These are phyloP conservation scores for Carcharodon carcharias DNA, from an alignment of 2,797 vertebrate genomes.

Conservation along the genomic window DNA sequence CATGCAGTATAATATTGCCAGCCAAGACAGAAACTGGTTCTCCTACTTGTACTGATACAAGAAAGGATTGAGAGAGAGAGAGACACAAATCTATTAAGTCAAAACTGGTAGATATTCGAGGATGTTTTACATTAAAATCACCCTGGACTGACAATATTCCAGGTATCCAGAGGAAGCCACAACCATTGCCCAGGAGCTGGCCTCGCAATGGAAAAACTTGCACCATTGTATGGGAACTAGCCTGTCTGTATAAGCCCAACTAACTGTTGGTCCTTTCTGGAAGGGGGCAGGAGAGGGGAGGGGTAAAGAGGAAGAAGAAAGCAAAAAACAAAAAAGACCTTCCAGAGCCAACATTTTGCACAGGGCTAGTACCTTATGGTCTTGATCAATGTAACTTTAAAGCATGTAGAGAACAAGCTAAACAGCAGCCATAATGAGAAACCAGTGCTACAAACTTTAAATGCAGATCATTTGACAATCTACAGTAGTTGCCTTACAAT, in stretches of 20 bases:
- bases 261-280: neutral
- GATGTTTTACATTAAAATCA: neutral
- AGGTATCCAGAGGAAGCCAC: neutral
- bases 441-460: neutral
- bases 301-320: neutral
- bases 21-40: neutral
- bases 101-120: neutral
- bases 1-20: neutral
- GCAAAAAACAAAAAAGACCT: neutral
- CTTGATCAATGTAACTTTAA: neutral
- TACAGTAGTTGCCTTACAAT: no score
- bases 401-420: neutral
- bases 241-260: neutral
- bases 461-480: neutral
- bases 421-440: neutral
- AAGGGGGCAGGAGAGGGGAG: neutral
- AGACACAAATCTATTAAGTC: neutral
- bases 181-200: neutral
- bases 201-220: neutral
- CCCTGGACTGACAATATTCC: neutral
- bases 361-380: neutral
- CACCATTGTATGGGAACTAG: neutral
- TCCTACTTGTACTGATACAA: neutral
- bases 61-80: neutral
- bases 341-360: neutral